Conservation (phyloP, 2,113 vertebrate species). For the Protobothrops mucrosquamatus region DNA sequence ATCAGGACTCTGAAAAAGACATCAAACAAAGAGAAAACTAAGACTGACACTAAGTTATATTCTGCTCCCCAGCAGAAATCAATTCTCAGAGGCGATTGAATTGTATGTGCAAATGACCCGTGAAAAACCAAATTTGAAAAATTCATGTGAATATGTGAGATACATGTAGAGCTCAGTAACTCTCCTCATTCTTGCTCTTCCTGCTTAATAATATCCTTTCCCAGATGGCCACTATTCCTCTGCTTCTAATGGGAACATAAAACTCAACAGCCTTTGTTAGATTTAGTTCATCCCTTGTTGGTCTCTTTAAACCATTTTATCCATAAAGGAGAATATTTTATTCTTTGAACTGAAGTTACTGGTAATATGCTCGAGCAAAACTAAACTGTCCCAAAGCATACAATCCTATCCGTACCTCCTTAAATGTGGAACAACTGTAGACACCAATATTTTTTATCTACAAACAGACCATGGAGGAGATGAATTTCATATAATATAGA, state of each 20-base stretch:
- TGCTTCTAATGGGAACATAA: not conserved
- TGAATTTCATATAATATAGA: conserved; percentile 15
- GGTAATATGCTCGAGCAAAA: conserved; percentile 35
- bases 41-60: not conserved
- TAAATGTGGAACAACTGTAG: conserved; percentile 23
- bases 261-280: not conserved
- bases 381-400: conserved; percentile 15
- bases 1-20: not conserved
- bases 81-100: not conserved
- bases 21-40: not conserved
- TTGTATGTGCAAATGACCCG: not conserved
- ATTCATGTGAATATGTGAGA: not conserved
- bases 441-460: not conserved
- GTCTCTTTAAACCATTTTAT: conserved; percentile 23
- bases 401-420: conserved; percentile 28
- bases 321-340: not conserved
- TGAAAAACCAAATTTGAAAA: not conserved
- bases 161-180: not conserved
- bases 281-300: not conserved
- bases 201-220: not conserved
- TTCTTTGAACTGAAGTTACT: conserved; percentile 28
- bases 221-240: not conserved
- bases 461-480: not conserved
- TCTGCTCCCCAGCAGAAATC: not conserved
- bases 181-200: not conserved